Evolutionary conservation across 1,140 invertebrate genomes (phyloP).

Genomic region (Lanistes nyassanus): DNA sequence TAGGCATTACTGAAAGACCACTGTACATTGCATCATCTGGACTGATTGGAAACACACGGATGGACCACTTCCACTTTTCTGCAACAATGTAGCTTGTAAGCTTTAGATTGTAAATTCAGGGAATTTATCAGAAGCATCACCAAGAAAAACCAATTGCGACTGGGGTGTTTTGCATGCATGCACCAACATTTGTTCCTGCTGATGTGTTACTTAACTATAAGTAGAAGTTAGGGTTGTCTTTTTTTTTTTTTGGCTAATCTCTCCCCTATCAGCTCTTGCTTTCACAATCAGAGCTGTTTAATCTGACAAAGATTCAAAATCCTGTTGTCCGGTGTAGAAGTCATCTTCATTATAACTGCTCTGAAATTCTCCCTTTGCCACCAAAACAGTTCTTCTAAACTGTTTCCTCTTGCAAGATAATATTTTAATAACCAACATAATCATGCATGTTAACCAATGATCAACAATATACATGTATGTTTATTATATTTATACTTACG

Average conservation of each 20-base stretch:
- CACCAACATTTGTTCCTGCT: too few relatives aligned
- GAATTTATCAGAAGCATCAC: too few relatives aligned
- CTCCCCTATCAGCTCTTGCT: background rate
- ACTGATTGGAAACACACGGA: constrained; percentile 3
- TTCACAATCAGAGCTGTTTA: too few relatives aligned
- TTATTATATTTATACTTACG: background rate
- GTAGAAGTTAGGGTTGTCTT: background rate
- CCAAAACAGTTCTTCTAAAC: background rate
- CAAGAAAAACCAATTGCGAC: too few relatives aligned
- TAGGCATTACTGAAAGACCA: constrained; percentile 12
- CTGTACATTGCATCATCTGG: constrained; percentile 10
- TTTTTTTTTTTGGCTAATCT: background rate
- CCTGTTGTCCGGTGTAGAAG: background rate
- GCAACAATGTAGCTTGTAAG: too few relatives aligned
- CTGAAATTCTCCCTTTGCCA: background rate
- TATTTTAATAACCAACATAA: background rate
- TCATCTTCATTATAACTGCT: background rate
- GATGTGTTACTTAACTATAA: background rate
- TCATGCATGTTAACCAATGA: background rate
- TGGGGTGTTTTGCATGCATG: too few relatives aligned
- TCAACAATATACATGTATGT: background rate
- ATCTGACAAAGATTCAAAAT: background rate
- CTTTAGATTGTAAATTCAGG: too few relatives aligned
- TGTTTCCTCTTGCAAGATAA: too few relatives aligned
- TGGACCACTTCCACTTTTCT: constrained; percentile 19